phyloP scores from a whole-genome alignment of 1,140 invertebrate genomes.

The Carposina sasakii region DNA sequence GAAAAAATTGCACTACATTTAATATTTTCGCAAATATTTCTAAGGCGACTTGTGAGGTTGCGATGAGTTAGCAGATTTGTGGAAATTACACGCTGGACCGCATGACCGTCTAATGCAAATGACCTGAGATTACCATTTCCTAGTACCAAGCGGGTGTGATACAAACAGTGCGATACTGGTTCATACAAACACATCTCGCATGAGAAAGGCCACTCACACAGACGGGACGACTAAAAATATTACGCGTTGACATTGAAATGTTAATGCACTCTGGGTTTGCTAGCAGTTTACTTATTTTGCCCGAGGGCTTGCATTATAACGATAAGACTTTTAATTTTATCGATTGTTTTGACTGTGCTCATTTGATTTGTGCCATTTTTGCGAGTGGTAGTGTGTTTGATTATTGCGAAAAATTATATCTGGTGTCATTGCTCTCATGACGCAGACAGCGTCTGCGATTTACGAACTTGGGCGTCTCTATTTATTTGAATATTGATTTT shows the following conservation, averaged over 20 bases:
- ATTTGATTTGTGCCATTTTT: conserved; percentile 26
- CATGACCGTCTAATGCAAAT: no score
- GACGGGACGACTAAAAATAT: conserved; percentile 64
- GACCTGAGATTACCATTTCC: conserved; percentile 55
- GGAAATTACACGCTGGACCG: no score
- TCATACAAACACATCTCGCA: conserved; percentile 14
- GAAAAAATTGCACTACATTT: no score
- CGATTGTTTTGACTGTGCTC: conserved; percentile 49
- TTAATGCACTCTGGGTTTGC: conserved; percentile 60
- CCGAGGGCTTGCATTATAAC: conserved; percentile 34
- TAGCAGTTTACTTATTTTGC: conserved; percentile 9
- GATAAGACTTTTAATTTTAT: conserved; percentile 42
- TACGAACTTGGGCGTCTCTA: no score
- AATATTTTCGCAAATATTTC: no score
- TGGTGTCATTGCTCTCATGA: conserved; percentile 30
- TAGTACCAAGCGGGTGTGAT: conserved; percentile 33
- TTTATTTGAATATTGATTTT: no score
- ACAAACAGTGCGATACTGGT: neutral
- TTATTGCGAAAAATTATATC: conserved; percentile 40
- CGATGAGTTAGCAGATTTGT: no score
- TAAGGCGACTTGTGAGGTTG: no score
- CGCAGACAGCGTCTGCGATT: no score
- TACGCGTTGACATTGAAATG: conserved; percentile 69
- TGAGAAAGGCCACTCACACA: conserved; percentile 54
- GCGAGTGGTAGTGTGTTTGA: conserved; percentile 30